Evolutionary conservation across 1,140 invertebrate species (phyloP), one percentile per base, ranked within the genome.

Genomic region (Dufourea novaeangliae): DNA sequence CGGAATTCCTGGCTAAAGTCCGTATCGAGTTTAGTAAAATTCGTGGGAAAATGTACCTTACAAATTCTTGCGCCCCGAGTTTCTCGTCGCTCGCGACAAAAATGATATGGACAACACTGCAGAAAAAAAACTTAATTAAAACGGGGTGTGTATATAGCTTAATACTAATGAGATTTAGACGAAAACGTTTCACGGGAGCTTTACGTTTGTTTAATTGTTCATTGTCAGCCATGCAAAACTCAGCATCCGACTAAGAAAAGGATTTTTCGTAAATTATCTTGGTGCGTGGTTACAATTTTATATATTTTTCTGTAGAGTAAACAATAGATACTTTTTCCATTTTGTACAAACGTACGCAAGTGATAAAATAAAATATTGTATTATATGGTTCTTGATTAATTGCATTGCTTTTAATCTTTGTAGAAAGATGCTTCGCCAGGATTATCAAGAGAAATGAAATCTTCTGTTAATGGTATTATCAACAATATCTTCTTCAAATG

Each of bases 151-250:
- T 69, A 50, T 68, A 37, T 74, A 75, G 62, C 46, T 74, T 79
- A 79, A 69, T 44, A 74, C 59, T 81, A 83, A 84, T 79, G 76
- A 82, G 80, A 64, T 79, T 46, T 44, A 11, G 39, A 29, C 14
- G 64, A 39, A 25, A 37, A 66, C 41, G 34, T n/a, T n/a, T n/a
- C n/a, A n/a, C n/a, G 46, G 39, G 4, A 22, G 41, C 34, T 62
- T 74, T 32, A 25, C 41, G 46, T 69, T 37, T 79, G 50, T 74
- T 63, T 70, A 59, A 56, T 68, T 73, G 52, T 54, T 82, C 32
- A 39, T 63, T 77, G 50, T 61, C 41, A 20, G 1, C 0, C 2
- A 37, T 10, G 27, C 11, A 2, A 10, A 6, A 1, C 12, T 17
- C 44, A 25, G 12, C 25, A 5, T 17, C n/a, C 54, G 44, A 56